Evolutionary conservation across 1,140 invertebrate genomes (phyloP), one percentile per base, ranked within the genome.

Genomic region (Drosophila sulfurigaster): DNA sequence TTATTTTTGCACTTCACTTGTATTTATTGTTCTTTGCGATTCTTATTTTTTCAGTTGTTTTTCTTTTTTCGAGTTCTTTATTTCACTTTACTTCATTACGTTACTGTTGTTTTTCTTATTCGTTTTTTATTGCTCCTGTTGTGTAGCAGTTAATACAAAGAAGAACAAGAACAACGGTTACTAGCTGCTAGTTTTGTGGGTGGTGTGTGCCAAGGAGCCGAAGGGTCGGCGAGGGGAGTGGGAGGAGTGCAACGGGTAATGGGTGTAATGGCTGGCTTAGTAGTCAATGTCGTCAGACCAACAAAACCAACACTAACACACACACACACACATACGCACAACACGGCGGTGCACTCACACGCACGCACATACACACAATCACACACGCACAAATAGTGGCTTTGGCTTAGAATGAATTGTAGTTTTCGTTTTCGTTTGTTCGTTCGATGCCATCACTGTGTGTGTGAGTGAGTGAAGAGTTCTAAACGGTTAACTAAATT

Each of bases 261-360:
- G n/a, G 35, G 15, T 35, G 51, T 13, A 8, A 20, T 67, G n/a
- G 62, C 51, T 60, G 71, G 48, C 75, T 69, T 59, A 75, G 79
- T 59, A 80, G 82, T 87, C 82, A 86, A 86, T 86, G 82, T 87
- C 82, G 82, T 86, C 79, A 85, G 70, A 78, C 70, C 65, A 62
- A 80, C 77, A 16, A 67, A 38, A 58, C 54, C 30, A 81, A n/a
- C 57, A 75, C 75, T 70, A 58, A 59, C 70, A 63, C 73, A 80
- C 68, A 63, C 59, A 63, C 59, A 62, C 45, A 13, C 41, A 41
- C 77, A 68, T 45, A 59, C 54, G n/a, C 28, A 32, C 28, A 52
- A 20, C 51, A 67, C 54, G 35, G 54, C 16, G 30, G 13, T 38
- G 45, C 16, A 46, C 10, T 38, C 20, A 16, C 35, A 64, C 35